Evolutionary conservation across 92 coral and sea anemone species (phyloP), one percentile per base, ranked within the genome.

Genomic region (Epizoanthus ramosus): DNA sequence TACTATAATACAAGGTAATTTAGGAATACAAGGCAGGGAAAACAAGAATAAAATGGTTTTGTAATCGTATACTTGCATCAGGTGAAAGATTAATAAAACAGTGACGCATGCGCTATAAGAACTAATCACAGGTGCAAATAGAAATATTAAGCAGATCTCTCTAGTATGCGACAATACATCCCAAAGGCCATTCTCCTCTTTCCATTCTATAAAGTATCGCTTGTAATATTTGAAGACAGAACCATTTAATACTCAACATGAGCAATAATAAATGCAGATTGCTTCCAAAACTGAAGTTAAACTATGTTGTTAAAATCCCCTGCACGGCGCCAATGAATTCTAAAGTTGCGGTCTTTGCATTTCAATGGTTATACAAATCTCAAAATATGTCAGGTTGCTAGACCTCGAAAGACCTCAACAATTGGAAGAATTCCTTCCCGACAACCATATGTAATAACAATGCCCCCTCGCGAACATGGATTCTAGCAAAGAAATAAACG

Each of bases 51-150:
- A 13, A 71, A 45, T 17, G 0, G 75, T 7, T 45, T 71, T 41
- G 58, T 45, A 14, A 68, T 69, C 45, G 54, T 69, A 16, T 50
- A 41, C 24, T 3, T 24, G 10, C 57, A 12, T 50, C 18, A 1
- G 39, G 15, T 10, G 28, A 47, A 15, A 39, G 12, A 23, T 50
- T 18, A 5, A 75, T 66, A 58, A 75, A 31, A 45, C 31, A 57
- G 54, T 10, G 57, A 9, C 37, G 52, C 71, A 60, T 61, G 82
- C 71, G 82, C 58, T 60, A 53, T 35, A 60, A 13, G 7, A 59
- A 43, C 18, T 77, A 61, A 60, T 63, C 82, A 77, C 82, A 77
- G 82, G 82, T 77, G 82, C 72, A 67, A 67, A 67, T 25, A 33
- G 50, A 9, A 37, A 67, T 69, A 77, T 21, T 60, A 12, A 60